These are phyloP conservation scores for Papilio elwesi DNA, from an alignment of 2,888 invertebrate genomes.

Conservation along the genomic window DNA sequence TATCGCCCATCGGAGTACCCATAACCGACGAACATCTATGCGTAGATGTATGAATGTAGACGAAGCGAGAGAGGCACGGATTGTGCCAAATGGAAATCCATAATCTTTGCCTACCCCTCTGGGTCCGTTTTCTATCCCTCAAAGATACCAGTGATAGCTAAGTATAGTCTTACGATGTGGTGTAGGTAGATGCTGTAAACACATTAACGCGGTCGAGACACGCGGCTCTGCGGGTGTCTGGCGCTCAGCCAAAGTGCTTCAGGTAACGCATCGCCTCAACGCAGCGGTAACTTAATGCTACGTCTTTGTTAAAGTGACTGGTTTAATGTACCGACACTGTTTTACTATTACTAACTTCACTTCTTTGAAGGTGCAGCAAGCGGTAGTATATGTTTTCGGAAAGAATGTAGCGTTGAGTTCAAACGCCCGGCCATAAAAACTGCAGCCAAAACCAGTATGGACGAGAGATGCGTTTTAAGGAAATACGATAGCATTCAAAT, in stretches of 20 bases:
- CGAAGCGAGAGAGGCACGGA: too few relatives aligned
- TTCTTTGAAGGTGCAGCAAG: not conserved
- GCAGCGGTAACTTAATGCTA: constrained; percentile 1
- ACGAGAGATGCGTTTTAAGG: too few relatives aligned
- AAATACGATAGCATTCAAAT: too few relatives aligned
- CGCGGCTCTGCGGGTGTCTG: not conserved
- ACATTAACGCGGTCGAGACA: constrained; percentile 6
- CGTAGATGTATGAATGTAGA: too few relatives aligned
- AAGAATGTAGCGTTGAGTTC: too few relatives aligned
- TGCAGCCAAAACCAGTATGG: too few relatives aligned
- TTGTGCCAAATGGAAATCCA: too few relatives aligned
- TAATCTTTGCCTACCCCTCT: too few relatives aligned
- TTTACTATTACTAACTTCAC: not conserved
- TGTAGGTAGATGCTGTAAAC: not conserved
- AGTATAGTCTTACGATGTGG: not conserved
- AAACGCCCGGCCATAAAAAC: too few relatives aligned
- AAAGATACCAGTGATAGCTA: not conserved
- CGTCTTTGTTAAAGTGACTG: constrained; percentile 2
- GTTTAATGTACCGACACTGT: not conserved
- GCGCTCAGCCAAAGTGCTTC: constrained; percentile 28
- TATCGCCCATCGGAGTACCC: too few relatives aligned
- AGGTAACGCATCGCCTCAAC: constrained; percentile 11
- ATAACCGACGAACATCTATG: too few relatives aligned
- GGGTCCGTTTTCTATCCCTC: not conserved
- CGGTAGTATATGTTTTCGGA: too few relatives aligned